phyloP scores from a whole-genome alignment of 2,888 invertebrate species.

The Blastobasis adustella region DNA sequence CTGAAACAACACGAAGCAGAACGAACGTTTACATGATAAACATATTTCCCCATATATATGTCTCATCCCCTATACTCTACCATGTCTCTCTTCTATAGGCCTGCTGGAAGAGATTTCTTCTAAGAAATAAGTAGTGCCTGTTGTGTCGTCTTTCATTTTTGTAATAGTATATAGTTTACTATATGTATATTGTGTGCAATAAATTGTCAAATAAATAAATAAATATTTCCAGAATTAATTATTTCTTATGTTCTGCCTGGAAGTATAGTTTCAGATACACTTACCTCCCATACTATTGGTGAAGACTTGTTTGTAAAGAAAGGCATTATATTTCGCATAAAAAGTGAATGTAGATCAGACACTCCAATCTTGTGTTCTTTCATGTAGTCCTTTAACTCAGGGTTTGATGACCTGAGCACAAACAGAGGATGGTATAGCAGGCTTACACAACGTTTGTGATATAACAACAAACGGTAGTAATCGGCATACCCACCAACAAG shows the following conservation, averaged over 20 bases:
- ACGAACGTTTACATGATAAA: neutral
- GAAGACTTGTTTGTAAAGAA: conserved; percentile 33
- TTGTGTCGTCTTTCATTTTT: too few relatives aligned
- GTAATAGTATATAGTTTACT: too few relatives aligned
- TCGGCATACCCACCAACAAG: conserved; percentile 82
- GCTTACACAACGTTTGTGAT: neutral
- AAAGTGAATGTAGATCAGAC: conserved; percentile 37
- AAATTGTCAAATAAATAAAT: too few relatives aligned
- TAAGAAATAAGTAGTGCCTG: too few relatives aligned
- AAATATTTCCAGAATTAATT: neutral
- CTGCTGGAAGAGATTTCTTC: too few relatives aligned
- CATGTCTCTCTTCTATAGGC: too few relatives aligned
- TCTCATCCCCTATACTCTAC: too few relatives aligned
- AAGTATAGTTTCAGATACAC: conserved; percentile 5
- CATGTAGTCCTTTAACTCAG: conserved; percentile 41
- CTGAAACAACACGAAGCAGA: conserved; percentile 52
- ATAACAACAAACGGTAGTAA: neutral
- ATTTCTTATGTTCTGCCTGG: too few relatives aligned
- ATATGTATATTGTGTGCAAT: too few relatives aligned
- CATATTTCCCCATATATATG: too few relatives aligned
- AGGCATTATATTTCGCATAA: conserved; percentile 47
- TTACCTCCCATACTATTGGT: conserved; percentile 57
- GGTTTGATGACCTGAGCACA: conserved; percentile 45
- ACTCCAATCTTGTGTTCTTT: conserved; percentile 29
- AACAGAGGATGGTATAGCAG: neutral